Base-by-base conservation (phyloP, 2,113 vertebrate genomes). In the Gymnocephalus cernua region DNA sequence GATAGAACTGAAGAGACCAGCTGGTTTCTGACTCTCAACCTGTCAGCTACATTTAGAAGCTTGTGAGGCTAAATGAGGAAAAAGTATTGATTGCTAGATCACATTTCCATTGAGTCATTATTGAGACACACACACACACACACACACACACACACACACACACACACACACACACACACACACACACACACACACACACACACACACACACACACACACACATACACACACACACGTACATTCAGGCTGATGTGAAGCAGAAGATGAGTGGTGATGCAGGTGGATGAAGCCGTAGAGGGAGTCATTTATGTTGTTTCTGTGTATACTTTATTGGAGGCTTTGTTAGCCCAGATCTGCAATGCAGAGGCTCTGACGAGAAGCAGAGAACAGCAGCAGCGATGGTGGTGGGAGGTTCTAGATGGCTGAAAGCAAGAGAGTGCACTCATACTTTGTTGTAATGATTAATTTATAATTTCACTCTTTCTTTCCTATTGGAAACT, bases 401-500 rank as follows among this genome's bases (percentile, higher is more conserved):
- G 72, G 45, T n/a, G 48, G 48, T 82, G 66, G 85, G 72, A 81
- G 75, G 67, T 21, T 90, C 67, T 74, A 71, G 69, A 81, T 64
- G 58, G 64, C 88, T 70, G 82, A 89, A 85, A 89, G 87, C 81
- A 86, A 83, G 77, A 83, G 78, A 81, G 59, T 68, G 71, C 72
- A 14, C 85, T 89, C 70, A 53, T 84, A 73, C 82, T 91, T 88
- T 84, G 83, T 84, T 75, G 58, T 85, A 80, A 90, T 93, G 88
- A 90, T 91, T 94, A 47, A 92, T 95, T 93, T 91, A 92, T 91
- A 41, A 86, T 78, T 74, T 61, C 18, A 21, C 58, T 72, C 75
- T 79, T 89, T 86, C 74, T 51, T 74, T 85, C 71, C 75, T 73
- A 73, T 63, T 80, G 68, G 80, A 87, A 68, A 65, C 62, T 90